phyloP scores from a whole-genome alignment of 2,888 invertebrate genomes.

The Chymomyza caudatula region DNA sequence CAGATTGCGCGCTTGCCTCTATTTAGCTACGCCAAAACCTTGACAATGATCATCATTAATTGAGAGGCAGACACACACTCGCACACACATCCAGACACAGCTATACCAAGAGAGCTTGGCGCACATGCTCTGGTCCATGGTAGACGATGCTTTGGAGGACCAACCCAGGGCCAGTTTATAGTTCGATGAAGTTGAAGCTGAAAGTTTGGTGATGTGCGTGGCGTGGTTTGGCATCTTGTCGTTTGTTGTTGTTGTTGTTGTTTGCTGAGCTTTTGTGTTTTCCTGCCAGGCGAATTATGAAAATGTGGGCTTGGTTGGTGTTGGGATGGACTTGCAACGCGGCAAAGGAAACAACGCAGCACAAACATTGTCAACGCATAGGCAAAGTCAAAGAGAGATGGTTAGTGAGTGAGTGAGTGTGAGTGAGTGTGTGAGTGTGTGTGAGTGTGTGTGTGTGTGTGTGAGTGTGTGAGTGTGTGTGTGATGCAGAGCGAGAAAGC shows the following conservation, averaged over 20 bases:
- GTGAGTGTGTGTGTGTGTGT: too few species aligned
- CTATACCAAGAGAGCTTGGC: slow-evolving; percentile 8
- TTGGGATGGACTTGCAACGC: slow-evolving; percentile 21
- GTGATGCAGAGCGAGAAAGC: slow-evolving; percentile 2
- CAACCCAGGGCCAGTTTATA: not conserved
- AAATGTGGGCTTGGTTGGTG: slow-evolving; percentile 65
- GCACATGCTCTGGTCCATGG: slow-evolving; percentile 5
- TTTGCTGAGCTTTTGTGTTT: slow-evolving; percentile 18
- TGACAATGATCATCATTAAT: slow-evolving; percentile 73
- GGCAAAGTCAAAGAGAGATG: slow-evolving; percentile 1
- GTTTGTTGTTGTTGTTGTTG: not conserved
- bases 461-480: too few species aligned
- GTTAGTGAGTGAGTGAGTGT: too few species aligned
- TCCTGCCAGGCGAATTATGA: slow-evolving; percentile 57
- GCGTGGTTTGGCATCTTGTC: not conserved
- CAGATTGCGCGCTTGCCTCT: slow-evolving; percentile 60
- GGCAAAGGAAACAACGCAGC: slow-evolving; percentile 23
- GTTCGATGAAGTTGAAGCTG: not conserved
- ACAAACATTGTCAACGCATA: slow-evolving; percentile 46
- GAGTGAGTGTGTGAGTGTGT: too few species aligned
- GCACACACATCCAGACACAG: not conserved
- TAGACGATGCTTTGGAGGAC: not conserved
- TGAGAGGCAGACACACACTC: slow-evolving; percentile 52
- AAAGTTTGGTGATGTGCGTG: slow-evolving; percentile 8
- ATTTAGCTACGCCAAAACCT: slow-evolving; percentile 68